phyloP scores from a whole-genome alignment of 35 echinoderm and acorn worm species.

The Antedon bifida region DNA sequence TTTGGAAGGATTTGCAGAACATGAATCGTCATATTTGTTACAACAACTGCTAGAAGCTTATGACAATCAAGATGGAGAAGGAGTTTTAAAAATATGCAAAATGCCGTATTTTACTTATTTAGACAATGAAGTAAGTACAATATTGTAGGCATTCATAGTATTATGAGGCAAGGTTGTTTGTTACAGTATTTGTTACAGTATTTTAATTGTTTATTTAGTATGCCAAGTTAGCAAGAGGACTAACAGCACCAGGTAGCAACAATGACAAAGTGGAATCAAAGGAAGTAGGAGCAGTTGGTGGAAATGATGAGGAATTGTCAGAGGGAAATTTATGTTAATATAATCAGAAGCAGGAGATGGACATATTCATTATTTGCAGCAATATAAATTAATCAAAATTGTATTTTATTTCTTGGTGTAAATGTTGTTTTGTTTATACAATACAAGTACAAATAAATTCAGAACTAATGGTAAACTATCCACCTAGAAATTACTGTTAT shows the following conservation, averaged over 20 bases:
- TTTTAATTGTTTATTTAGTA: neutral
- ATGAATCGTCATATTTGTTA: neutral
- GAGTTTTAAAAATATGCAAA: neutral
- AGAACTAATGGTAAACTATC: too few relatives aligned
- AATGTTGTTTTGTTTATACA: too few relatives aligned
- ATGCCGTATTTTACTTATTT: conserved; percentile 6
- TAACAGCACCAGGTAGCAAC: neutral
- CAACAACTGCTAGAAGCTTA: neutral
- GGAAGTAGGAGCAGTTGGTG: neutral
- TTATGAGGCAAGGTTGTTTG: too few relatives aligned
- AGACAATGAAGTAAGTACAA: conserved; percentile 9
- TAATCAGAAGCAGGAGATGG: too few relatives aligned
- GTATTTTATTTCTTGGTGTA: too few relatives aligned
- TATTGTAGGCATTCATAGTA: too few relatives aligned
- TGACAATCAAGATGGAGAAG: conserved; percentile 4
- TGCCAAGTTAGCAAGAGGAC: neutral
- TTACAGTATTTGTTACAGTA: too few relatives aligned
- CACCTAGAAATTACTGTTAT: too few relatives aligned
- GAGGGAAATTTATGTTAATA: neutral
- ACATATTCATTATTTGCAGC: too few relatives aligned
- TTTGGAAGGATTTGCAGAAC: conserved; percentile 1
- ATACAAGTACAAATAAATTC: too few relatives aligned
- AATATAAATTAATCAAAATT: too few relatives aligned
- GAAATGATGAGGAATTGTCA: neutral
- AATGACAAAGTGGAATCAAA: neutral